Evolutionary conservation across 2,113 vertebrate species (phyloP), one percentile per base, ranked within the genome.

Genomic region (Cyanocitta stelleri): DNA sequence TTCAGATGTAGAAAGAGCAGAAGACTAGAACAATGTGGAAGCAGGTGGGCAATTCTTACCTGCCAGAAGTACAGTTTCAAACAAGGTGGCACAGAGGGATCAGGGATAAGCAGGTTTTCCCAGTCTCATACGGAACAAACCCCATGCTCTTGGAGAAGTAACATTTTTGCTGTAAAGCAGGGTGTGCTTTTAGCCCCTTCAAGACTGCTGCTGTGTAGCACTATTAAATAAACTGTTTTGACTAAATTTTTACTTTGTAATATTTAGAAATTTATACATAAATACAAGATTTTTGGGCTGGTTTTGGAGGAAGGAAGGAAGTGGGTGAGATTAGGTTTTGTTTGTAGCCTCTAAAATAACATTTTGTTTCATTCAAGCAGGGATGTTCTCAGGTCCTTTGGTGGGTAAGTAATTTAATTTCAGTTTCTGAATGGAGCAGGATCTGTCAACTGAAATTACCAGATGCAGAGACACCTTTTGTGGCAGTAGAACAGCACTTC

Each of bases 311-410:
- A 54, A 63, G 21, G 41, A 72, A 27, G 26, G 19, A 68, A 72
- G 44, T 33, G 23, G 52, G n/a, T 43, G 30, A 54, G 55, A 15
- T 44, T 64, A 8, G 0, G 1, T 56, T 84, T 77, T 71, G 32
- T 37, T 84, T 75, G 29, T 67, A 48, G 39, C 13, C 20, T 90
- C 91, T 92, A 39, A 89, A 80, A 27, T 30, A 86, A 48, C 17
- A 4, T 92, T 85, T 72, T 95, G 19, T 86, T 96, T 92, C 35
- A 43, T 89, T 96, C 63, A 85, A 95, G 85, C 83, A 37, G 55
- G 2, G 23, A 14, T 18, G 89, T 11, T 13, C 54, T 16, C 27
- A 58, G 4, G 9, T 66, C 7, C 10, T 85, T 10, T 0, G 2
- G 1, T 0, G 13, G 37, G 96, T 97, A 94, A 96, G 95, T 96